A percentile compares a stretch with the other conserved stretches of the same genome.
Evolutionary conservation across 2,888 invertebrate genomes (phyloP).

Genomic region (Chymomyza caudatula): DNA sequence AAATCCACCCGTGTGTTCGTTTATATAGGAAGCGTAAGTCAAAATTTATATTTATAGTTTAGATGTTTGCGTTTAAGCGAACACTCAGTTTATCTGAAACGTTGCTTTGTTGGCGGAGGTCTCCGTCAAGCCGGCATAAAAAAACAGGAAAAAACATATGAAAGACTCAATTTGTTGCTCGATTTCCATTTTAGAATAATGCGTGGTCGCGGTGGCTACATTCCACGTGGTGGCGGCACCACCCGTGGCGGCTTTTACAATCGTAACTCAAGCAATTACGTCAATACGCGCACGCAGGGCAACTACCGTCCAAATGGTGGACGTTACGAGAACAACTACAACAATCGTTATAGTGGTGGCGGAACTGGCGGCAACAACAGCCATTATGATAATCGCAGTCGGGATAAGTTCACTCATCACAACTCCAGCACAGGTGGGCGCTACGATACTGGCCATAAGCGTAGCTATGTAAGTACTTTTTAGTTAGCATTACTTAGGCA

Average conservation of each 20-base stretch:
- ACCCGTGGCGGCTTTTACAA: slow-evolving; percentile 64
- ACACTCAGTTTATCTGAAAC: background rate
- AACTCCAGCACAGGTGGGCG: slow-evolving; percentile 61
- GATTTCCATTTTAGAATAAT: slow-evolving; percentile 43
- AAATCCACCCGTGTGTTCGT: background rate
- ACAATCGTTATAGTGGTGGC: slow-evolving; percentile 62
- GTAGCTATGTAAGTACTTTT: slow-evolving; percentile 73
- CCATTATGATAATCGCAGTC: slow-evolving; percentile 61
- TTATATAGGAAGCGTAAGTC: background rate
- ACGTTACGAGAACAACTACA: slow-evolving; percentile 64
- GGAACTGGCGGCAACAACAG: slow-evolving; percentile 43
- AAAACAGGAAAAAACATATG: slow-evolving; percentile 1
- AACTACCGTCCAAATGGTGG: slow-evolving; percentile 69
- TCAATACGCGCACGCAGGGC: slow-evolving; percentile 73
- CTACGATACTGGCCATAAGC: slow-evolving; percentile 74
- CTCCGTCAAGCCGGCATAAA: background rate
- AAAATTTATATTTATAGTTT: background rate
- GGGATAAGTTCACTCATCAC: slow-evolving; percentile 61
- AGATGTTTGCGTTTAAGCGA: background rate
- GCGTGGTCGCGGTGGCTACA: slow-evolving; percentile 72
- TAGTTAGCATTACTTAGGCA: background rate
- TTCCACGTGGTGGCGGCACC: slow-evolving; percentile 66
- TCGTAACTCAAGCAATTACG: slow-evolving; percentile 65
- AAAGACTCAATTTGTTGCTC: slow-evolving; percentile 1
- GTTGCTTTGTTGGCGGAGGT: background rate